Evolutionary conservation across 2,797 vertebrate genomes (phyloP), one percentile per base, ranked within the genome.

Genomic region (Sandelia bainsii): DNA sequence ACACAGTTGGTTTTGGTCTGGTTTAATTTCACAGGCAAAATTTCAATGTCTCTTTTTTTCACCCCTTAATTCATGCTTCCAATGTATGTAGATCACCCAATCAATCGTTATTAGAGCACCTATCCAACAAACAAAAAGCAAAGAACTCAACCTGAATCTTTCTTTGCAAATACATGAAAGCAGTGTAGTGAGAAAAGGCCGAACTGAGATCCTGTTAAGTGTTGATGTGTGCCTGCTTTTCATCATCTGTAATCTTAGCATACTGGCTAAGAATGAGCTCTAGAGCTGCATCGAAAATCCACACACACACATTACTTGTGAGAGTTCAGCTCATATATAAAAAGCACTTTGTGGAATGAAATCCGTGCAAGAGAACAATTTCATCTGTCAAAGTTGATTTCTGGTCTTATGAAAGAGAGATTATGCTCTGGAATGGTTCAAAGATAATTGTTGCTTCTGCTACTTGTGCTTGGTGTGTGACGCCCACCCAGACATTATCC

Each of bases 311-410:
- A 1, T 65, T 44, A 20, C 16, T n/a, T 23, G 29, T 46, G 20
- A 80, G 63, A 68, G 51, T 57, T 79, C 34, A 39, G 29, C 66
- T 48, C 19, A 14, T 40, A 56, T 58, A 75, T 67, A 62, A 81
- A 82, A 78, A 66, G 34, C 53, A 17, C 45, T 79, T 71, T 80
- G 79, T 69, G 79, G 75, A 77, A 65, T 61, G 50, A 72, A 77
- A 81, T 85, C 50, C 80, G 84, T 90, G 87, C 79, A 70, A 90
- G 70, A 84, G 75, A 86, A 77, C 73, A 59, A 87, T 88, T 90
- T 87, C 1, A 10, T 25, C 66, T 82, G 86, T 87, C 85, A 84
- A 49, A 68, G 79, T 60, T 76, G 82, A 89, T 84, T 79, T 75
- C 62, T 45, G 69, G 56, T 86, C 63, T 81, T 73, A 70, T 72